Conservation (phyloP, 1,140 invertebrate genomes). For the Drosophila melanica region DNA sequence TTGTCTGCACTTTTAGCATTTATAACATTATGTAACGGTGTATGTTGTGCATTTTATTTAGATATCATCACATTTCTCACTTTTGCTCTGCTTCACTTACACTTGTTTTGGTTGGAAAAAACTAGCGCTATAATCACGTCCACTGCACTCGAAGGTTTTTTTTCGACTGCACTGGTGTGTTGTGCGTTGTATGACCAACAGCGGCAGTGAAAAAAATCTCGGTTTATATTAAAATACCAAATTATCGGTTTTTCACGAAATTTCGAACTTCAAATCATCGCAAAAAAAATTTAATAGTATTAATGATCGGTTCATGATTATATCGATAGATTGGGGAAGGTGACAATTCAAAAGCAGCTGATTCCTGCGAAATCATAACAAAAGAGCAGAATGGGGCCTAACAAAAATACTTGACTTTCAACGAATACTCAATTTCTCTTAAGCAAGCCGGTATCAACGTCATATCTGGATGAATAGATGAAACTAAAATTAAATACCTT, state of each 20-base stretch:
- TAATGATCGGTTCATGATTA: neutral
- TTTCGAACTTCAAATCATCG: neutral
- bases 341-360: neutral
- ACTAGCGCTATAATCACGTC: slow-evolving; percentile 41
- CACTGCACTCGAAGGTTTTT: slow-evolving; percentile 48
- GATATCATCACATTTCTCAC: slow-evolving; percentile 41
- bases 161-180: slow-evolving; percentile 43
- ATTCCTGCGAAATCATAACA: neutral
- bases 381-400: neutral
- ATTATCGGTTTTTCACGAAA: neutral
- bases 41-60: slow-evolving; percentile 47
- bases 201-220: neutral
- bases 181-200: slow-evolving; percentile 31
- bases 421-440: too few relatives aligned
- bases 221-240: slow-evolving; percentile 1
- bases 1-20: slow-evolving; percentile 28
- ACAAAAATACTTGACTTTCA: neutral
- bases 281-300: neutral
- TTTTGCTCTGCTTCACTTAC: slow-evolving; percentile 55
- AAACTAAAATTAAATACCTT: too few relatives aligned
- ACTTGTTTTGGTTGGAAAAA: slow-evolving; percentile 58
- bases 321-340: neutral
- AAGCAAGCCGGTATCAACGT: too few relatives aligned
- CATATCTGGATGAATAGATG: too few relatives aligned
- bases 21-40: slow-evolving; percentile 46